Percentiles rank a stretch among this genome's conserved stretches.
phyloP scores from a whole-genome alignment of 2,888 invertebrate species.

The Dendrolimus houi region DNA sequence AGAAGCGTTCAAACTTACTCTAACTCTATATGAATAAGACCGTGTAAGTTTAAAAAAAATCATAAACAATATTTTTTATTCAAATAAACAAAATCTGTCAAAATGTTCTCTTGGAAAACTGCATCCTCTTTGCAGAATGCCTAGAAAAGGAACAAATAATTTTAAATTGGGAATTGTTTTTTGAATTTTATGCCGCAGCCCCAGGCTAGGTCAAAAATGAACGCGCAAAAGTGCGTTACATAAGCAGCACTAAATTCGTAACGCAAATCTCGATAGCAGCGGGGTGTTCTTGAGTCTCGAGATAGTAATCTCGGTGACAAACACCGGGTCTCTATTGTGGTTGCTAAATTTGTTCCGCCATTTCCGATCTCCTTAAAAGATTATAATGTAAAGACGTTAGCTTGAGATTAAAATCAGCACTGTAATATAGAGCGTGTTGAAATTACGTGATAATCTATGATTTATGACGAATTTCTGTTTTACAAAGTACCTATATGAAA shows the following conservation, averaged over 20 bases:
- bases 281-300: conserved; percentile 44
- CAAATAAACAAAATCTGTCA: too few relatives aligned
- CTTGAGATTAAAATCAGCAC: conserved; percentile 27
- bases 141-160: too few relatives aligned
- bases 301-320: conserved; percentile 65
- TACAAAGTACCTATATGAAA: too few relatives aligned
- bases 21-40: too few relatives aligned
- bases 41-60: too few relatives aligned
- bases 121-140: too few relatives aligned
- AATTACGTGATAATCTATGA: conserved; percentile 7
- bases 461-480: too few relatives aligned
- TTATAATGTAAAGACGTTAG: conserved; percentile 52
- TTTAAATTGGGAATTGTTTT: too few relatives aligned
- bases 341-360: conserved; percentile 70
- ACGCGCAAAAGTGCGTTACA: conserved; percentile 8
- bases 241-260: conserved; percentile 35
- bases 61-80: too few relatives aligned
- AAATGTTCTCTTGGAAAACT: too few relatives aligned
- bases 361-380: conserved; percentile 66
- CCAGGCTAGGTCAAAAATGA: not conserved
- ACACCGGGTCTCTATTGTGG: conserved; percentile 65
- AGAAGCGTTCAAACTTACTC: too few relatives aligned
- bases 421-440: conserved; percentile 22
- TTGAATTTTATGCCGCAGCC: too few relatives aligned
- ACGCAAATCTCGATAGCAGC: conserved; percentile 52